Evolutionary conservation across 2,888 invertebrate species (phyloP), one percentile per base, ranked within the genome.

Genomic region (Serripes groenlandicus): DNA sequence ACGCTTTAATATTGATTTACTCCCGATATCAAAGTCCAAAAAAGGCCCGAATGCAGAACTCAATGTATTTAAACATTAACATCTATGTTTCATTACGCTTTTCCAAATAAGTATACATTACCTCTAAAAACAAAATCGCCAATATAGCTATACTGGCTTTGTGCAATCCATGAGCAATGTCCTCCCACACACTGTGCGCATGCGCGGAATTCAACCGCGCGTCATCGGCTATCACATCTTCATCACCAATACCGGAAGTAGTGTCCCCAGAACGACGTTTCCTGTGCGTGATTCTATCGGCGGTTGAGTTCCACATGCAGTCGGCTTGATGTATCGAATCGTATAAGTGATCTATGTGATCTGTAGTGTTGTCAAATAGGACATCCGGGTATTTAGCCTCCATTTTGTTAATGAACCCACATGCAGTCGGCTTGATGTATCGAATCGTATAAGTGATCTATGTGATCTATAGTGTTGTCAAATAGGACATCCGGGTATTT

Each of bases 381-480:
- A 26, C 18, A 5, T 37, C n/a, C 15, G 74, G 74, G 32, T 74
- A 74, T 49, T 66, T 74, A 11, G 32, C 49, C 35, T 74, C 62
- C 74, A 74, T 74, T 32, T 64, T 37, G 54, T 64, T 32, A n/a
- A 74, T 64, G 54, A 74, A 74, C 64, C 23, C 34, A n/a, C n/a
- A n/a, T n/a, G n/a, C n/a, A n/a, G n/a, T n/a, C n/a, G n/a, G n/a
- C n/a, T n/a, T n/a, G n/a, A n/a, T n/a, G n/a, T n/a, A n/a, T n/a
- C n/a, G n/a, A n/a, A n/a, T n/a, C n/a, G n/a, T n/a, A n/a, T n/a
- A n/a, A n/a, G n/a, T n/a, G n/a, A n/a, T n/a, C n/a, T n/a, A n/a
- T n/a, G n/a, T n/a, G n/a, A n/a, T n/a, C n/a, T n/a, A n/a, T n/a
- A n/a, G n/a, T n/a, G n/a, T n/a, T n/a, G n/a, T n/a, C n/a, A n/a